Percentiles rank a stretch among this genome's conserved stretches.
Conservation (phyloP, 1,140 invertebrate species). For the Harlomillsia oculata region DNA sequence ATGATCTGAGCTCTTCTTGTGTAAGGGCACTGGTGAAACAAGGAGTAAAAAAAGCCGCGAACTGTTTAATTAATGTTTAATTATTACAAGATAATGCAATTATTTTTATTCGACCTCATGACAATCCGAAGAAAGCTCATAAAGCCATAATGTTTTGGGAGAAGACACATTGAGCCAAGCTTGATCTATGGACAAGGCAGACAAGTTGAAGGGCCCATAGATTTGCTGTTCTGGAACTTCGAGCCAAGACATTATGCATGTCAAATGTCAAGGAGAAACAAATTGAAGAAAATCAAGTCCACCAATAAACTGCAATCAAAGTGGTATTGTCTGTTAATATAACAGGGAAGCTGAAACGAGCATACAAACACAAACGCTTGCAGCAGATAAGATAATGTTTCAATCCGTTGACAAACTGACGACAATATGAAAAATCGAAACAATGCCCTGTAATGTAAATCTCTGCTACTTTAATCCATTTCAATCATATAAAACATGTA, state of each 20-base stretch:
- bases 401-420: no score
- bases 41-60: not conserved
- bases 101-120: slow-evolving; percentile 36
- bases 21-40: not conserved
- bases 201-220: slow-evolving; percentile 36
- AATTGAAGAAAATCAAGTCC: no score
- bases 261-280: no score
- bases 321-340: no score
- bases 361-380: no score
- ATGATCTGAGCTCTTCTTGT: not conserved
- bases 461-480: no score
- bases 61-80: not conserved
- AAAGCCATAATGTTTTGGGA: slow-evolving; percentile 34
- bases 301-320: no score
- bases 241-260: slow-evolving; percentile 38
- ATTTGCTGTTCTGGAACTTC: slow-evolving; percentile 36
- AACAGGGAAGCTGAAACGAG: no score
- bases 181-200: slow-evolving; percentile 36
- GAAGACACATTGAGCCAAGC: slow-evolving; percentile 37
- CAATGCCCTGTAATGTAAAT: no score
- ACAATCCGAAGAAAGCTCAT: slow-evolving; percentile 36
- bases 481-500: no score
- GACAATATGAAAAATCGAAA: no score
- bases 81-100: not conserved
- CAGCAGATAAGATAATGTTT: no score